Evolutionary conservation across 2,888 invertebrate genomes (phyloP).

Genomic region (Ferrisia virgata): DNA sequence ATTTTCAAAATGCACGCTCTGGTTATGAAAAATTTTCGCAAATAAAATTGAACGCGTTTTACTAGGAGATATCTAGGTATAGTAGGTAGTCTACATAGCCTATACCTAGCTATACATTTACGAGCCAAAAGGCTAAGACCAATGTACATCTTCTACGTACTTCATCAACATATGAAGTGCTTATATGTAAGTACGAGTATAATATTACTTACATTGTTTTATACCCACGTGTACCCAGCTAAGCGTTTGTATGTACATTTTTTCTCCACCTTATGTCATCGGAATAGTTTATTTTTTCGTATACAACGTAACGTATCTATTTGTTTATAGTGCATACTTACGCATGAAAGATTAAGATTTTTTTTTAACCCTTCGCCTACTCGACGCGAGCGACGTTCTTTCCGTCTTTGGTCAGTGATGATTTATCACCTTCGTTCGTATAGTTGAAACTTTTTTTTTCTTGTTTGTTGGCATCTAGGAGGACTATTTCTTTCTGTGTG

Average conservation of each 20-base stretch:
- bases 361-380: background rate
- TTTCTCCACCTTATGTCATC: background rate
- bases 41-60: background rate
- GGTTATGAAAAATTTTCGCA: background rate
- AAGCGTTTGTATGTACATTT: background rate
- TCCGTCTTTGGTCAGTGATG: background rate
- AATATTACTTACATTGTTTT: background rate
- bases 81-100: no score
- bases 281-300: background rate
- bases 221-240: background rate
- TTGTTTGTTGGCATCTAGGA: background rate
- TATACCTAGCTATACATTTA: no score
- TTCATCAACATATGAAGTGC: no score
- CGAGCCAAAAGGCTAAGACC: background rate
- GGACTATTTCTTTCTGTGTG: background rate
- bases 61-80: no score
- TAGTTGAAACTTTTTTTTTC: background rate
- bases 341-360: slow-evolving; percentile 19
- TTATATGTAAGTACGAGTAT: no score
- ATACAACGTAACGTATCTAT: background rate
- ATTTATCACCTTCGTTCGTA: background rate
- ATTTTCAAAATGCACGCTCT: background rate
- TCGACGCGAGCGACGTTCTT: background rate
- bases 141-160: background rate
- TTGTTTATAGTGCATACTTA: background rate